A percentile compares a stretch with the other conserved stretches of the same genome.
Evolutionary conservation across 2,888 invertebrate genomes (phyloP).

Genomic region (Petrolisthes manimaculis): DNA sequence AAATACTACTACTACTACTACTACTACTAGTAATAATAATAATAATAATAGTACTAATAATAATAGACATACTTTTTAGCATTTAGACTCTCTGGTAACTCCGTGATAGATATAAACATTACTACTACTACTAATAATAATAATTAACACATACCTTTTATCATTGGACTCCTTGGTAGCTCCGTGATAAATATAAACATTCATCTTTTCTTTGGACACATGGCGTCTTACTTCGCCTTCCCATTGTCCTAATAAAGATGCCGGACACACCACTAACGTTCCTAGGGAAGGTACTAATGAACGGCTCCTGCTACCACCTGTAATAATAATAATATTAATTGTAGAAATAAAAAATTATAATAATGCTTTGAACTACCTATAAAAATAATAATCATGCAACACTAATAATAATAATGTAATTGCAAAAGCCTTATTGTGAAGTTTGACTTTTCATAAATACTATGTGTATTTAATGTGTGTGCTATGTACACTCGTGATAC

Average conservation of each 20-base stretch:
- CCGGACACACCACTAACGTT: constrained; percentile 92
- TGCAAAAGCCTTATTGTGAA: not conserved
- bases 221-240: constrained; percentile 81
- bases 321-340: not conserved
- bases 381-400: not conserved
- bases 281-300: constrained; percentile 72
- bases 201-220: constrained; percentile 75
- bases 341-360: not conserved
- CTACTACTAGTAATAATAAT: not conserved
- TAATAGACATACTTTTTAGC: not conserved
- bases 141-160: constrained; percentile 24
- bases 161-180: constrained; percentile 73
- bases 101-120: not conserved
- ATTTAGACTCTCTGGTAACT: not conserved
- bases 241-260: constrained; percentile 93
- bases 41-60: no score
- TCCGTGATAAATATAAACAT: constrained; percentile 85
- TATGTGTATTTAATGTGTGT: not conserved
- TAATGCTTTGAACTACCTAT: not conserved
- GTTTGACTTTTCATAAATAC: not conserved
- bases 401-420: not conserved
- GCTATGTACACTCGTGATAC: no score
- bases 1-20: no score
- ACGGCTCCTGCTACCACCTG: not conserved
- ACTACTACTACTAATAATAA: not conserved